Base-by-base conservation (phyloP, 53 echinoderm and acorn worm species). In the Echinometra lucunter region DNA sequence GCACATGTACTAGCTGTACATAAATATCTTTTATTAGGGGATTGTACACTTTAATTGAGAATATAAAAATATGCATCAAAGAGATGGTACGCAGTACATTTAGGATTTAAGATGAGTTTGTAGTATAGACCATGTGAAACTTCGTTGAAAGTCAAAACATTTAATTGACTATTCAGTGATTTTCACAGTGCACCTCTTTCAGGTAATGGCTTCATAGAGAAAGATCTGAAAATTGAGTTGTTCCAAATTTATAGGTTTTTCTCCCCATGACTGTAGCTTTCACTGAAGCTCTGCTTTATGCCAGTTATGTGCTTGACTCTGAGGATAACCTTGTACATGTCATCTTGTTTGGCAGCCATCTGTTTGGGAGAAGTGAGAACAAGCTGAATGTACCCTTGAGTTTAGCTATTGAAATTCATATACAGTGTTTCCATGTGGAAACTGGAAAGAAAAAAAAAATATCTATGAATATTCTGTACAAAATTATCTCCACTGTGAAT, bases 381-480 rank as follows among this genome's bases (percentile, higher is more conserved):
- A 85, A 85, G 25, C 47, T 85, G 27, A 85, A 30, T 85, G 49
- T 85, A 45, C 85, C 85, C 45, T 85, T 85, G 85, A 89, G 89
- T 60, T 37, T 57, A 89, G 89, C 89, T 66, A 69, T 91, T 91
- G 25, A 66, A 69, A 91, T 66, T 91, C 91, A 45, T 91, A 69
- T 90, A 67, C 23, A 44, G 28, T 83, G 70, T 66, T 91, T 91
- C 44, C 69, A 9, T 44, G 44, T 69, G 91, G 91, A 91, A 69
- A 66, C 66, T 8, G n/a, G 66, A 91, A 47, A 67, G 25, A 69
- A 63, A 63, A 47, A n/a, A n/a, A 91, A 91, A 45, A 91, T 45
- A 91, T 91, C 45, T 91, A 69, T 70, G 91, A 66, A 91, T 66
- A 91, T 91, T 91, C 58, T 91, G 66, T 89, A 89, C 37, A 89